Evolutionary conservation across 2,797 vertebrate species (phyloP), one percentile per base, ranked within the genome.

Genomic region (Sarcoramphus papa): DNA sequence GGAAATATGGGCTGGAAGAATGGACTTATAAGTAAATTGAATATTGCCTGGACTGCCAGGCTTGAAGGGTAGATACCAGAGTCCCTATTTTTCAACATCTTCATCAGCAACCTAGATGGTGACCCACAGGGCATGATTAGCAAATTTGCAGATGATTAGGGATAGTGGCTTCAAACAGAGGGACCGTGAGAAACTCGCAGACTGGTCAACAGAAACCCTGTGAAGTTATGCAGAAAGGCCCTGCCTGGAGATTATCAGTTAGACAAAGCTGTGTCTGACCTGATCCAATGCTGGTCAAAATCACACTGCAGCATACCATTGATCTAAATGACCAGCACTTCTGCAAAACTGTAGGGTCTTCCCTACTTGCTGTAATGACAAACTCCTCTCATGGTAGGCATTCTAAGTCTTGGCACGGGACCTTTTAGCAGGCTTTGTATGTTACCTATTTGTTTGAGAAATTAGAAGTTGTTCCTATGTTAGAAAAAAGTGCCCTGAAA

Each of bases 101-200:
- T 56, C 30, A 40, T 48, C 37, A 80, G 7, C 20, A 48, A 21
- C 19, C 12, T 22, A 14, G 14, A 28, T 41, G 30, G 23, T 53
- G 22, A 47, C 22, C 22, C 27, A 33, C 5, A 63, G 13, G 23
- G 43, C 25, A 63, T 33, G 31, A 28, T 45, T 73, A 67, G 16
- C 23, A 81, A 62, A 69, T 57, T 14, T 75, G 43, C 20, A 63
- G 56, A 19, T 45, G 23, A 53, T 47, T 56, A 50, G 9, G 12
- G 7, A 30, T n/a, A 51, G 56, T 40, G 6, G 18, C 18, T 70
- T 76, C 37, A 57, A 43, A 59, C 22, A 48, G 9, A 68, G 9
- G 4, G 18, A 62, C 13, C 0, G 0, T 51, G 56, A 74, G 54
- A 78, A 57, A 28, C 30, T 57, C 3, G 0, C 20, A 50, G 30